These are phyloP conservation scores for Cryptocheilus praepositus DNA, from an alignment of 2,888 invertebrate species.

Conservation along the genomic window DNA sequence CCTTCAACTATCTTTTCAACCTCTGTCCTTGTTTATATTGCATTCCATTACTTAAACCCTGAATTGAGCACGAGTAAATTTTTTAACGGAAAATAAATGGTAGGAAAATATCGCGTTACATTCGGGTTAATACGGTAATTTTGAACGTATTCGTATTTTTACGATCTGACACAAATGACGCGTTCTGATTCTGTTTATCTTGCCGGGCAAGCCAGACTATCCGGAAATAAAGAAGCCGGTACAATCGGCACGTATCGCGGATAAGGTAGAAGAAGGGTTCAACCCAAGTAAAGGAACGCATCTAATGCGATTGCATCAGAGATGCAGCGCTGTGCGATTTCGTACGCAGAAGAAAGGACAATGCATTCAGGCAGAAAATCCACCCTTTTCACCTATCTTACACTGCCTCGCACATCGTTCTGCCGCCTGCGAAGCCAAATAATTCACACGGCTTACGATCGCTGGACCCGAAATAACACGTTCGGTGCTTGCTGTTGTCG, in stretches of 20 bases:
- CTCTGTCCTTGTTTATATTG: too few species aligned
- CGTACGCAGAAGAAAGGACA: not conserved
- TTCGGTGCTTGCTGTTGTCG: too few species aligned
- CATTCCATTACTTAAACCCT: too few species aligned
- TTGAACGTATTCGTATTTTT: too few species aligned
- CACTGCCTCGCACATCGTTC: not conserved
- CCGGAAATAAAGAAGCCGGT: not conserved
- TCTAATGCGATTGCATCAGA: slow-evolving; percentile 13
- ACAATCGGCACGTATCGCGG: slow-evolving; percentile 7
- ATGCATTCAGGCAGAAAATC: slow-evolving; percentile 4
- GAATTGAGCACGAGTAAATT: too few species aligned
- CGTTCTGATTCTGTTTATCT: not conserved
- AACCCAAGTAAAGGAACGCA: not conserved
- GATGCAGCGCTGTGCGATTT: not conserved
- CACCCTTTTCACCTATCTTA: slow-evolving; percentile 6
- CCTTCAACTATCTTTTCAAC: too few species aligned
- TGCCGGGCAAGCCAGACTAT: not conserved
- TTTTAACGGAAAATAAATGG: too few species aligned
- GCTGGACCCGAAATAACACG: too few species aligned
- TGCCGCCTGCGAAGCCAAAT: too few species aligned
- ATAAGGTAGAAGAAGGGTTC: not conserved
- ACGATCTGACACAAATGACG: not conserved
- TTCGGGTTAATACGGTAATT: too few species aligned
- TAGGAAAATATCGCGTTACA: too few species aligned
- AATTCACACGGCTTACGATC: too few species aligned